Percentiles rank a stretch among this genome's conserved stretches.
Conservation (phyloP, 2,113 vertebrate species). For the Nansenia antarctica region DNA sequence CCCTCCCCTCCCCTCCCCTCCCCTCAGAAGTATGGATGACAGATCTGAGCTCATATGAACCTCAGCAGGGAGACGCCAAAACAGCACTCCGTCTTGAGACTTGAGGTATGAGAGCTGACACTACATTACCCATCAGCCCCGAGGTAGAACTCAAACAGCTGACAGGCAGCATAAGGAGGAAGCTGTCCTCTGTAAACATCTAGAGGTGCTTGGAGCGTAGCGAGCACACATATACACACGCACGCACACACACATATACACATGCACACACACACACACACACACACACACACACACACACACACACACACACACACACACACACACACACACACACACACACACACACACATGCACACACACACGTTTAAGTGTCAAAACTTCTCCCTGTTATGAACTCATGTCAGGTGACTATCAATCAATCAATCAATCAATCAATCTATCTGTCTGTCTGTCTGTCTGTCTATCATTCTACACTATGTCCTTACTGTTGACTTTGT, state of each 20-base stretch:
- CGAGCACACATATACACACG: slow-evolving; percentile 43
- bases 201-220: slow-evolving; percentile 85
- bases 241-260: not conserved
- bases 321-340: not conserved
- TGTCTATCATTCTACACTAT: slow-evolving; percentile 59
- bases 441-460: not conserved
- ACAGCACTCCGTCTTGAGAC: too few relatives aligned
- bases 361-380: too few relatives aligned
- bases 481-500: too few relatives aligned
- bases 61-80: too few relatives aligned
- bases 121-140: slow-evolving; percentile 82
- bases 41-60: too few relatives aligned
- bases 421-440: not conserved
- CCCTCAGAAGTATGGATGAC: too few relatives aligned
- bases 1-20: too few relatives aligned
- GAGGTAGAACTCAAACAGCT: slow-evolving; percentile 85
- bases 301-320: not conserved
- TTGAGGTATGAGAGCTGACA: not conserved
- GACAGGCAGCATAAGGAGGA: slow-evolving; percentile 86
- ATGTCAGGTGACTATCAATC: not conserved
- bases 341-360: not conserved
- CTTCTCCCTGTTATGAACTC: too few relatives aligned
- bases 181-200: slow-evolving; percentile 80
- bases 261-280: not conserved
- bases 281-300: not conserved